phyloP scores from a whole-genome alignment of 2,888 invertebrate species.

The Petrolisthes manimaculis region DNA sequence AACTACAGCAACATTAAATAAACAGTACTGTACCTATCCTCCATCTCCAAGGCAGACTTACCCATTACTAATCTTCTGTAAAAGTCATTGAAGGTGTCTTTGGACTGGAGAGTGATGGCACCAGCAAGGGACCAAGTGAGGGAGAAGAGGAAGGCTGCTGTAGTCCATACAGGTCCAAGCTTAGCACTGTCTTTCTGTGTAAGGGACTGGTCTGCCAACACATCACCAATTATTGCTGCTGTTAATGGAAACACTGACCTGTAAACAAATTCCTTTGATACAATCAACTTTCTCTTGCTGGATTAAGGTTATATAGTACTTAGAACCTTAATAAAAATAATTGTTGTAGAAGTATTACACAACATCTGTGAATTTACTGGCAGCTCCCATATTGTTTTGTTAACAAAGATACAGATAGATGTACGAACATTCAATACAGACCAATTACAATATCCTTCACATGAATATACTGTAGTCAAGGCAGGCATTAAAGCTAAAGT shows the following conservation, averaged over 20 bases:
- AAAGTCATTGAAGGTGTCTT: conserved; percentile 82
- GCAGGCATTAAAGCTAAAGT: no score
- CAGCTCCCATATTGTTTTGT: no score
- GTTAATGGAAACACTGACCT: conserved; percentile 59
- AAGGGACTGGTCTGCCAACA: conserved; percentile 36
- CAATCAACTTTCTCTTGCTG: no score
- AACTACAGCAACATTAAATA: not conserved
- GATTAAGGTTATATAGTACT: no score
- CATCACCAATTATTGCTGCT: conserved; percentile 56
- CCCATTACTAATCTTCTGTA: conserved; percentile 74
- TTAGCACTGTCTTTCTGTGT: conserved; percentile 59
- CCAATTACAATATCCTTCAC: no score
- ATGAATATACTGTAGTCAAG: no score
- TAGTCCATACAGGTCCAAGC: conserved; percentile 75
- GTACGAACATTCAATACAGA: no score
- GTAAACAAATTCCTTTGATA: not conserved
- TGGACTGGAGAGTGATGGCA: conserved; percentile 80
- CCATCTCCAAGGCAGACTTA: conserved; percentile 62
- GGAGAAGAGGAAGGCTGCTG: conserved; percentile 82
- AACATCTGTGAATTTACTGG: no score
- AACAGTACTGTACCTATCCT: no score
- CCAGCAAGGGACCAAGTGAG: conserved; percentile 89
- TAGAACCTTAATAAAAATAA: no score
- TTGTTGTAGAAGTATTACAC: no score
- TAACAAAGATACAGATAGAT: no score